Evolutionary conservation across 2,113 vertebrate genomes (phyloP).

Genomic region (Chlorodrepanis virens): DNA sequence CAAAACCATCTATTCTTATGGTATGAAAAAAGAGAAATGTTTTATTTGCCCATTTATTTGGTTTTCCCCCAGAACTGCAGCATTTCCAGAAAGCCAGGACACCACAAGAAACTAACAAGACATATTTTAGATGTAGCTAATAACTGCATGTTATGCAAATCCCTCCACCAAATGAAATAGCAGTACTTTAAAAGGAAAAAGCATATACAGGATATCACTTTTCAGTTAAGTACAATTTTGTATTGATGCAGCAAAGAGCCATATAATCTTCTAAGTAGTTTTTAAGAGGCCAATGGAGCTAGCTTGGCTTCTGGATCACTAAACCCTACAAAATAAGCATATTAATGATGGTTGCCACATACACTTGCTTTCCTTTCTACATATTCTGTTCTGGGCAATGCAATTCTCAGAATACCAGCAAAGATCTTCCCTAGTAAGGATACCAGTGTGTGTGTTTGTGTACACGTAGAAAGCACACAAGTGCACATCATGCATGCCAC

Average conservation of each 20-base stretch:
- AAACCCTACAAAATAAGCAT: neutral
- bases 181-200: neutral
- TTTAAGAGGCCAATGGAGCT: neutral
- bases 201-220: neutral
- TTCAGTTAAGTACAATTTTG: neutral
- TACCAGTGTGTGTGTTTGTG: neutral
- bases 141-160: neutral
- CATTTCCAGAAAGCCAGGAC: neutral
- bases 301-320: neutral
- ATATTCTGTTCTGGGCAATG: neutral
- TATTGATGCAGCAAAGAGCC: neutral
- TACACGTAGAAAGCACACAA: neutral
- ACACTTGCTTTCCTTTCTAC: neutral
- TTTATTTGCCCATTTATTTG: neutral
- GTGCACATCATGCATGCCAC: neutral
- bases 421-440: neutral
- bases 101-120: neutral
- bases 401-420: neutral
- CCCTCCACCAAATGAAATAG: neutral
- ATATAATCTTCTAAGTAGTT: neutral
- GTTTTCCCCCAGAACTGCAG: neutral
- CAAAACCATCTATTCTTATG: neutral
- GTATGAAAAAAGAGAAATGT: neutral
- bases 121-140: neutral
- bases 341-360: neutral